Percentiles rank a stretch among this genome's conserved stretches.
Evolutionary conservation across 2,113 vertebrate species (phyloP).

Genomic region (Pedionomus torquatus): DNA sequence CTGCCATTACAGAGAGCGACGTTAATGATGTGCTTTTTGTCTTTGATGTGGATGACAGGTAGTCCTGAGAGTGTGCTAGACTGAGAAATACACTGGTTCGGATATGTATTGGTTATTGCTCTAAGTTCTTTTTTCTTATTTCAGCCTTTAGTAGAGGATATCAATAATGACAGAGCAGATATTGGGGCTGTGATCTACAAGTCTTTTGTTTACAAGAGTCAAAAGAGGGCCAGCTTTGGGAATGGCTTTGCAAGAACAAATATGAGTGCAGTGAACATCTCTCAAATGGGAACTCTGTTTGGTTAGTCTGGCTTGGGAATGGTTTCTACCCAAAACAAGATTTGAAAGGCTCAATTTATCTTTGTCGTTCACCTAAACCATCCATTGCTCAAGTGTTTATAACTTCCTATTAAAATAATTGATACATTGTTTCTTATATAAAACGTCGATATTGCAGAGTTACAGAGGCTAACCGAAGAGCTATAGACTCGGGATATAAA

Average conservation of each 20-base stretch:
- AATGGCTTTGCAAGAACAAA: background rate
- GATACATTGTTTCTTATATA: background rate
- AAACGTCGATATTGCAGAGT: background rate
- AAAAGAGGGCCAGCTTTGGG: background rate
- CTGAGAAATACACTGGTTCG: background rate
- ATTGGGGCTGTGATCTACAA: background rate
- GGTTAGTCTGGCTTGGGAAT: background rate
- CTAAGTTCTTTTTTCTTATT: background rate
- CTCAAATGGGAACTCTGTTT: background rate
- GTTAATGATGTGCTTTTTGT: background rate
- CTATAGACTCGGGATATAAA: background rate
- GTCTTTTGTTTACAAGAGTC: background rate
- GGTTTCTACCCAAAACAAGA: constrained; percentile 23
- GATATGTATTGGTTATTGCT: background rate
- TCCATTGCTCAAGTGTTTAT: background rate
- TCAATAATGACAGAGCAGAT: background rate
- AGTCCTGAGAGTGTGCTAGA: background rate
- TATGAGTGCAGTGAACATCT: background rate
- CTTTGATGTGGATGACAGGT: constrained; percentile 1
- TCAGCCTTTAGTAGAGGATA: background rate
- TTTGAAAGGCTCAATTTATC: constrained; percentile 15
- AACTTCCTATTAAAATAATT: background rate
- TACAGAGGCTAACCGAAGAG: background rate
- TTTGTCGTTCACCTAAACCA: background rate
- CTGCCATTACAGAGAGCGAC: background rate